Conservation (phyloP, 2,113 vertebrate genomes). For the Callorhinus ursinus region DNA sequence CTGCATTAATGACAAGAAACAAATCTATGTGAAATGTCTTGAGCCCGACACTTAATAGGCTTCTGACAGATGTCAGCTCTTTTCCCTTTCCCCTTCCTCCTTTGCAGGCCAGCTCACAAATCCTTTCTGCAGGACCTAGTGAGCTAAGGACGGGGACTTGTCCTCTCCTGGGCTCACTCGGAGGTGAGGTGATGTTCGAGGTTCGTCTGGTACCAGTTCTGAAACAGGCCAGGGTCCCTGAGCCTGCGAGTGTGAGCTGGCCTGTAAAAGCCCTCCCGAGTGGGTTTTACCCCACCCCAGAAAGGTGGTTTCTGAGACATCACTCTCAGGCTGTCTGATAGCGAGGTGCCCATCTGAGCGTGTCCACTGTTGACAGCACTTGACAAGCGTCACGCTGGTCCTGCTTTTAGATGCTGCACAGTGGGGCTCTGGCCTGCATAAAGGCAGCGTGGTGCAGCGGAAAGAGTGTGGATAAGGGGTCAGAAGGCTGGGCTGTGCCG, state of each 20-base stretch:
- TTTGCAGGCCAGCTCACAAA: neutral
- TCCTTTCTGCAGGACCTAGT: neutral
- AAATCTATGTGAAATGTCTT: neutral
- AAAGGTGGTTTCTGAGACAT: conserved; percentile 1
- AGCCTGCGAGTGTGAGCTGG: neutral
- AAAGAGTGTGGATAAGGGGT: neutral
- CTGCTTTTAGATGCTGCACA: neutral
- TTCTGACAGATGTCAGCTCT: neutral
- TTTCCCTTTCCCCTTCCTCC: neutral
- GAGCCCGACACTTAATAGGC: neutral
- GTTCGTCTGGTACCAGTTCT: conserved; percentile 11
- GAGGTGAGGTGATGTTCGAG: neutral
- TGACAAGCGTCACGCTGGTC: neutral
- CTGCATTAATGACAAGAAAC: neutral
- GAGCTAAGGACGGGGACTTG: neutral
- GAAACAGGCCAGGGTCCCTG: neutral
- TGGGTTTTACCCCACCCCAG: neutral
- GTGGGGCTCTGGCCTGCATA: neutral
- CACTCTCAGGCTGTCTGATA: conserved; percentile 12
- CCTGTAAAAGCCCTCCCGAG: neutral
- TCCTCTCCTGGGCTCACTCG: neutral
- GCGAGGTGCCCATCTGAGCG: neutral
- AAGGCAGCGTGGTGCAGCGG: neutral
- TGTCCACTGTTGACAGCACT: conserved; percentile 20
- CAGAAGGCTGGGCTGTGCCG: neutral